phyloP scores from a whole-genome alignment of 2,113 vertebrate genomes.

The Tinamus guttatus region DNA sequence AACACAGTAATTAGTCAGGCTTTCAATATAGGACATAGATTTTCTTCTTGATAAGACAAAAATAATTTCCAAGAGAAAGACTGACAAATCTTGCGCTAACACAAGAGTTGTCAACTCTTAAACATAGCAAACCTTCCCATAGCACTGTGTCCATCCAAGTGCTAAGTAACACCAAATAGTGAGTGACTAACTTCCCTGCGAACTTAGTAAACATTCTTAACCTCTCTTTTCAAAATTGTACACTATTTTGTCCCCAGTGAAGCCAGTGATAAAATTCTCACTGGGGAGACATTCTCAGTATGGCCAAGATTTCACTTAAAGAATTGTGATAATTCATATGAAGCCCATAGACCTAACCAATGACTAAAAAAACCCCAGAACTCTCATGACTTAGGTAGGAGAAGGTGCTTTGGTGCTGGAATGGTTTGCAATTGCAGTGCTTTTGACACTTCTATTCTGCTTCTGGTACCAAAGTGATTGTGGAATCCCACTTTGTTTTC shows the following conservation, averaged over 20 bases:
- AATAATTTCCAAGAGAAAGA: accelerated
- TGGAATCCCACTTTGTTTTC: not conserved
- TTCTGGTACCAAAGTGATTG: not conserved
- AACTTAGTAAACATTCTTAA: not conserved
- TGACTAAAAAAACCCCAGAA: not conserved
- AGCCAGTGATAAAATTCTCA: not conserved
- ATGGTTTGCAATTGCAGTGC: not conserved
- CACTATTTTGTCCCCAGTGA: not conserved
- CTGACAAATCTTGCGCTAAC: not conserved
- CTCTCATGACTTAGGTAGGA: not conserved
- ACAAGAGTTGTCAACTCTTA: not conserved
- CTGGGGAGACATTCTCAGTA: not conserved
- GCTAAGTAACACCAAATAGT: not conserved
- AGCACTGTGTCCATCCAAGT: not conserved
- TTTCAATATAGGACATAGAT: not conserved
- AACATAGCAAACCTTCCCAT: not conserved
- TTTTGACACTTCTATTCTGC: not conserved
- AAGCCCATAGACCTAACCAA: not conserved
- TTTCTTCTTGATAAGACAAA: not conserved
- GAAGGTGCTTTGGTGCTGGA: not conserved
- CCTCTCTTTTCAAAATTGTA: not conserved
- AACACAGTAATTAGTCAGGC: not conserved
- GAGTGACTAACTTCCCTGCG: not conserved
- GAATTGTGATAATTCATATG: not conserved
- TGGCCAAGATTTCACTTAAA: accelerated